phyloP scores from a whole-genome alignment of 2,797 vertebrate species.

The Phalanger gymnotis region DNA sequence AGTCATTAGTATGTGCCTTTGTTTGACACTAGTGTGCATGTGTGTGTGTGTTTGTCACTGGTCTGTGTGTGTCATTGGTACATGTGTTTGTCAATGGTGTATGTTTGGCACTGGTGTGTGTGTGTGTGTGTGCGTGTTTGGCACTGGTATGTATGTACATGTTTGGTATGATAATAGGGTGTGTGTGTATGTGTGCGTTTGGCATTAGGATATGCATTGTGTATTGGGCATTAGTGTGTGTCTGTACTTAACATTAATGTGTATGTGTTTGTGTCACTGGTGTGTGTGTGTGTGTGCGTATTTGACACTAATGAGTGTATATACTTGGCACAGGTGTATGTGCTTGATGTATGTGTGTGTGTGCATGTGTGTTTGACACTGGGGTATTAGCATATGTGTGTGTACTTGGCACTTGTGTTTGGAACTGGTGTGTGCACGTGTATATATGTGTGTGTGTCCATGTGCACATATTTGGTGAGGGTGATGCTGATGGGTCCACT shows the following conservation, averaged over 20 bases:
- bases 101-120: too few relatives aligned
- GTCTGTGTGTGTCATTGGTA: background rate
- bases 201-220: too few relatives aligned
- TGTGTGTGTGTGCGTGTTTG: background rate
- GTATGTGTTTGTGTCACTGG: background rate
- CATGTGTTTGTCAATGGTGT: rapidly evolving
- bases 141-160: too few relatives aligned
- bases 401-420: background rate
- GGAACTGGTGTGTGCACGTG: rapidly evolving
- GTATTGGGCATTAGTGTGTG: too few relatives aligned
- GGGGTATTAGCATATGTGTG: background rate
- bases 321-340: rapidly evolving
- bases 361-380: background rate
- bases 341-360: background rate
- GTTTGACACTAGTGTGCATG: rapidly evolving
- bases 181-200: background rate
- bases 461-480: background rate
- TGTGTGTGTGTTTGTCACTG: rapidly evolving
- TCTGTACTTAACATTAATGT: too few relatives aligned
- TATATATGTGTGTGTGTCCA: background rate
- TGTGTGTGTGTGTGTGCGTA: background rate
- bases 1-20: rapidly evolving
- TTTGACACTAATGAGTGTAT: background rate
- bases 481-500: slow-evolving; percentile 12
- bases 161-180: background rate